These are phyloP conservation scores for Cryptosula pallasiana DNA, from an alignment of 2,888 invertebrate species.

Conservation along the genomic window DNA sequence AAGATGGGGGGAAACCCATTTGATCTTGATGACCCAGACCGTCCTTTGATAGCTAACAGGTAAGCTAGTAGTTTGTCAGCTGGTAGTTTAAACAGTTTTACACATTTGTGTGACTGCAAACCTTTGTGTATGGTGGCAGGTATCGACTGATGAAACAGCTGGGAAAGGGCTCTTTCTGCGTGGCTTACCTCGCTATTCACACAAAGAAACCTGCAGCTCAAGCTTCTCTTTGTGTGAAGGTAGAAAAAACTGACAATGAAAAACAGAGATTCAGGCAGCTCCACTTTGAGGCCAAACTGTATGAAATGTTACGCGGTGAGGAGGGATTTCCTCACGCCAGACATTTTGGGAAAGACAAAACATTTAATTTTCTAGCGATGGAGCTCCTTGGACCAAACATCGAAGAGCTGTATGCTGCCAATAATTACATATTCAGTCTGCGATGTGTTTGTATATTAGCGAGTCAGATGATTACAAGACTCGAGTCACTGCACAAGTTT, in stretches of 20 bases:
- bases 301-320: constrained; percentile 11
- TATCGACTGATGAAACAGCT: constrained; percentile 15
- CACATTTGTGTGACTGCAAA: too few relatives aligned
- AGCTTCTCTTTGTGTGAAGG: neutral
- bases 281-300: constrained; percentile 19
- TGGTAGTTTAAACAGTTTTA: too few relatives aligned
- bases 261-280: constrained; percentile 16
- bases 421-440: neutral
- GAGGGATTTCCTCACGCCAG: constrained; percentile 15
- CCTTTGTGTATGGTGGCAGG: too few relatives aligned
- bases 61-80: too few relatives aligned
- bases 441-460: neutral
- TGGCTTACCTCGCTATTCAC: constrained; percentile 2
- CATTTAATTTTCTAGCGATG: constrained; percentile 14
- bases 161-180: constrained; percentile 16
- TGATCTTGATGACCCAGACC: neutral
- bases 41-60: constrained; percentile 12
- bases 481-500: constrained; percentile 20
- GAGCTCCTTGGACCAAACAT: constrained; percentile 12
- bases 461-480: constrained; percentile 11
- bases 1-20: neutral
- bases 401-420: constrained; percentile 10
- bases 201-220: constrained; percentile 5
- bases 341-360: constrained; percentile 12
- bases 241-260: constrained; percentile 20